Base-by-base conservation (phyloP, 1,140 invertebrate species). In the Leptopilina clavipes region DNA sequence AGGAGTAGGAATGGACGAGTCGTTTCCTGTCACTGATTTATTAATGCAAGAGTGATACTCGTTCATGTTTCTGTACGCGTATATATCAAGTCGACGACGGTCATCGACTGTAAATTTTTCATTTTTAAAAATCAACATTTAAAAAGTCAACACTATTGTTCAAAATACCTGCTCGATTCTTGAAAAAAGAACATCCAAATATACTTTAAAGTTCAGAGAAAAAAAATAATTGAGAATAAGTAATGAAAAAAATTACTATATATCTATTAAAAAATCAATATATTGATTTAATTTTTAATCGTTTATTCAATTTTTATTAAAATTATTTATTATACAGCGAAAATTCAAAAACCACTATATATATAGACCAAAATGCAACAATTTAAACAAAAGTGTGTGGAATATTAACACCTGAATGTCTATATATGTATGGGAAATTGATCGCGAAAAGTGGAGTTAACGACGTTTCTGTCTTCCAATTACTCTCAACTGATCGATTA, bases 1-100 rank as follows among this genome's bases (percentile, higher is more conserved):
- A 65, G 59, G 59, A 31, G 59, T 31, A 65, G 59, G 11, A 65
- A 37, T 65, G 22, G 22, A 65, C 59, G 59, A 65, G 59, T 31
- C 59, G 22, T 65, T 65, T 65, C 59, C 59, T 65, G 59, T n/a
- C 48, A n/a, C 59, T 65, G 59, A 65, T 65, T 65, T 65, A 65
- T 65, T 65, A 65, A 65, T 65, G 59, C 59, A 65, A 31, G 59
- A 31, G 59, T 65, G 25, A 65, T 65, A 65, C 22, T 65, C 59
- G 59, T 37, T 65, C 59, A 65, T 65, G 25, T 11, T 65, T 65
- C 59, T 65, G 14, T 65, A 31, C 59, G 59, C 59, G 59, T 65
- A 65, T 31, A 31, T 40, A 40, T 22, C 11, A 65, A 37, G 22
- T 65, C 22, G 25, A 65, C 22, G 25, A 65, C 12, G 59, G 25